These are phyloP conservation scores for Teleogryllus oceanicus DNA, from an alignment of 2,888 invertebrate species.

Conservation along the genomic window DNA sequence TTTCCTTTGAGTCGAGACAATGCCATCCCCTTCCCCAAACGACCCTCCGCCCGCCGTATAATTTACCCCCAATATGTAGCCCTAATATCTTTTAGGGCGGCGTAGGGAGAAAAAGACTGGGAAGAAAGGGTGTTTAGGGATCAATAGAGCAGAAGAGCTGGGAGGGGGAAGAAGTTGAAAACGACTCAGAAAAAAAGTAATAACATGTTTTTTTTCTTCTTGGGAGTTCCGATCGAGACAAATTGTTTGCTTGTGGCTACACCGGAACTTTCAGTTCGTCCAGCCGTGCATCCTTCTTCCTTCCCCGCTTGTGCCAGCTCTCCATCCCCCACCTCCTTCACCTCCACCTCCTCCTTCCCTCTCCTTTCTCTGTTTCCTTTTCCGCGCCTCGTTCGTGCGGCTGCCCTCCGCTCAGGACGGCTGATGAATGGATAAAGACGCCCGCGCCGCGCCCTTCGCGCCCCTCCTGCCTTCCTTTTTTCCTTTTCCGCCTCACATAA, in stretches of 20 bases:
- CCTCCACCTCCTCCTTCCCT: too few relatives aligned
- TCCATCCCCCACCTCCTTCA: background rate
- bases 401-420: background rate
- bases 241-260: slow-evolving; percentile 31
- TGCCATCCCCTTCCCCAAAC: too few relatives aligned
- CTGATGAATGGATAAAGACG: slow-evolving; percentile 30
- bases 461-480: too few relatives aligned
- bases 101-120: background rate
- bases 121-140: background rate
- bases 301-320: background rate
- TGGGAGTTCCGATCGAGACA: slow-evolving; percentile 29
- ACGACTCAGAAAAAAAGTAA: slow-evolving; percentile 23
- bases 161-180: slow-evolving; percentile 19
- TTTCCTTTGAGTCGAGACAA: too few relatives aligned
- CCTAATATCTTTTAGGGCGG: background rate
- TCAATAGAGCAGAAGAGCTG: slow-evolving; percentile 9
- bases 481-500: too few relatives aligned
- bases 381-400: too few relatives aligned
- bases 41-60: too few relatives aligned
- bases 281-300: slow-evolving; percentile 24
- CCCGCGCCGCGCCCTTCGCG: too few relatives aligned
- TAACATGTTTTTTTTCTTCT: slow-evolving; percentile 31
- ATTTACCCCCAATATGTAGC: background rate
- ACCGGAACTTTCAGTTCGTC: background rate
- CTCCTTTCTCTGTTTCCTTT: slow-evolving; percentile 21